phyloP scores from a whole-genome alignment of 2,888 invertebrate genomes.

The Drosophila kokeensis region DNA sequence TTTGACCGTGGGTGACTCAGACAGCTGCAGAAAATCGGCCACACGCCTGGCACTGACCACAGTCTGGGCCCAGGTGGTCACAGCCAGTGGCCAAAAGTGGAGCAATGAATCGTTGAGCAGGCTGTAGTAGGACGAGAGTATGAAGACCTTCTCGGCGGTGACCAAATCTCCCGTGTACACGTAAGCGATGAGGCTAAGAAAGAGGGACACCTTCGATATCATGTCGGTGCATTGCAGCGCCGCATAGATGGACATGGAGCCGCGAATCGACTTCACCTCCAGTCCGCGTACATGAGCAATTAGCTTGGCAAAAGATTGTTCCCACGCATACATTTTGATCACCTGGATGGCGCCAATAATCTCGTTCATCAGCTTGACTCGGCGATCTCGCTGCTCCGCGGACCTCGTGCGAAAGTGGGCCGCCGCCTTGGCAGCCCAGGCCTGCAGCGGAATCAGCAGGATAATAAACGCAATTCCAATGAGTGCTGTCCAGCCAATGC shows the following conservation, averaged over 20 bases:
- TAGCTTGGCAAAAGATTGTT: constrained; percentile 90
- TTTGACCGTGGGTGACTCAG: constrained; percentile 60
- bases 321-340: constrained; percentile 96
- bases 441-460: constrained; percentile 90
- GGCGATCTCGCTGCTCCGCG: constrained; percentile 90
- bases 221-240: constrained; percentile 86
- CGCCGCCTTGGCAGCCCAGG: constrained; percentile 89
- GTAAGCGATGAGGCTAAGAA: constrained; percentile 90
- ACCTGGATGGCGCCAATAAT: constrained; percentile 93
- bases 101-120: constrained; percentile 91
- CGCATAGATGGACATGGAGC: constrained; percentile 85
- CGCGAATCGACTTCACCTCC: constrained; percentile 86
- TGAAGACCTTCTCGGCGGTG: constrained; percentile 91
- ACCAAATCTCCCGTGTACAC: constrained; percentile 88
- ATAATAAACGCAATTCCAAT: constrained; percentile 89
- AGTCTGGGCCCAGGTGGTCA: constrained; percentile 91
- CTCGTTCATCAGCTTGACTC: constrained; percentile 95
- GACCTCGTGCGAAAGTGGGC: constrained; percentile 88
- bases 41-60: constrained; percentile 90
- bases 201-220: constrained; percentile 91
- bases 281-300: constrained; percentile 90
- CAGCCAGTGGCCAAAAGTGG: constrained; percentile 91
- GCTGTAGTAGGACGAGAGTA: constrained; percentile 92
- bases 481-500: constrained; percentile 89
- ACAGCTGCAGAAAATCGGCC: constrained; percentile 87